phyloP scores from a whole-genome alignment of 2,113 vertebrate genomes.

The Otus sunia region DNA sequence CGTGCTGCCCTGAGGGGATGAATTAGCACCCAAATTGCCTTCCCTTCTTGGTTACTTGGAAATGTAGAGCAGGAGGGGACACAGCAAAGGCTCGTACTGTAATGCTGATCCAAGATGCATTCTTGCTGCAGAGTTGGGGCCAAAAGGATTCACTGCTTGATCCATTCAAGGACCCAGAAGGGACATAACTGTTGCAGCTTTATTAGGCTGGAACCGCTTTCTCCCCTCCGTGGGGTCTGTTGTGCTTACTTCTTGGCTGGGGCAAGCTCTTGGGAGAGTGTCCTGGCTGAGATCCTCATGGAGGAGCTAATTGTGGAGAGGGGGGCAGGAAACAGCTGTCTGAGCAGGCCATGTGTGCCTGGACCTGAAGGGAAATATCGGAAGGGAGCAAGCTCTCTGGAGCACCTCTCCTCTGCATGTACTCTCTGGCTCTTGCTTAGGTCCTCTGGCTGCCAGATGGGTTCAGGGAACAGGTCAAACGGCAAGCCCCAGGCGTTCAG shows the following conservation, averaged over 20 bases:
- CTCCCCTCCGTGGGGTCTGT: neutral
- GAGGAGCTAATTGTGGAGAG: neutral
- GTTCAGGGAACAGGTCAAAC: constrained; percentile 73
- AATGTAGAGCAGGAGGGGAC: neutral
- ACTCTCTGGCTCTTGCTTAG: constrained; percentile 62
- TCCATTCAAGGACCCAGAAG: neutral
- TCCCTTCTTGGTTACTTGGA: neutral
- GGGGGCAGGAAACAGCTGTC: neutral
- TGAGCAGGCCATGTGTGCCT: neutral
- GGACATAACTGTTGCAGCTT: neutral
- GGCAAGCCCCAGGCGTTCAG: constrained; percentile 72
- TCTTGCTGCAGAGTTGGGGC: neutral
- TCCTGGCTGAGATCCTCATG: neutral
- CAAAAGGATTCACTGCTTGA: neutral
- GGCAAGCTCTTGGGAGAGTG: neutral
- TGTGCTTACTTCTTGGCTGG: neutral
- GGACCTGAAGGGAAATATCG: neutral
- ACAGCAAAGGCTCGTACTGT: neutral
- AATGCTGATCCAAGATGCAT: neutral
- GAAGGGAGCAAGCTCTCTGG: neutral
- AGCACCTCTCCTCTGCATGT: neutral
- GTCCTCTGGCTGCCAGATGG: constrained; percentile 86
- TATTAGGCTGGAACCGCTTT: neutral
- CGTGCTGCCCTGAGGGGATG: neutral
- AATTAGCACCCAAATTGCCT: neutral